Conservation (phyloP, 2,113 vertebrate species). For the Eubucco bourcierii region DNA sequence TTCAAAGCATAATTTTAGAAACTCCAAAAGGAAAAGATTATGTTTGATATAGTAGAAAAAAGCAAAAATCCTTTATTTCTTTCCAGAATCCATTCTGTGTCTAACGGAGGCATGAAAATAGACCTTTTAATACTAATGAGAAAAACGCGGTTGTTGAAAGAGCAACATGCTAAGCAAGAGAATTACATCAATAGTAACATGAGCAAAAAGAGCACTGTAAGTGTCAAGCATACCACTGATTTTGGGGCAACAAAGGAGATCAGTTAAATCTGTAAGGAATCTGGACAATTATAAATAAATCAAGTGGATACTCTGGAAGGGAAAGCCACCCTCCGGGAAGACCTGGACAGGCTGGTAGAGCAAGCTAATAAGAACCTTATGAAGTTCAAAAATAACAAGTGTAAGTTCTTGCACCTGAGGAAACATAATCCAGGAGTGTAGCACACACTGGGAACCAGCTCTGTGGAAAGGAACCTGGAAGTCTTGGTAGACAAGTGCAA, state of each 20-base stretch:
- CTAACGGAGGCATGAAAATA: background rate
- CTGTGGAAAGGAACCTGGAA: background rate
- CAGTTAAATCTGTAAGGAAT: background rate
- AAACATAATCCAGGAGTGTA: background rate
- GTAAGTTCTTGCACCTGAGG: background rate
- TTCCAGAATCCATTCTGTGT: background rate
- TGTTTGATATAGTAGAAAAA: background rate
- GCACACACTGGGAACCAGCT: background rate
- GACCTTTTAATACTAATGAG: background rate
- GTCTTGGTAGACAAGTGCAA: background rate
- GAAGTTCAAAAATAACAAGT: background rate
- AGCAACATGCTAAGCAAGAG: background rate
- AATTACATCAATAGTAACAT: background rate
- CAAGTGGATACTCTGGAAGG: background rate
- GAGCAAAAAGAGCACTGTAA: background rate
- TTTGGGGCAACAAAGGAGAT: background rate
- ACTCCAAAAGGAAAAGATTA: background rate
- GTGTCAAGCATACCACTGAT: background rate
- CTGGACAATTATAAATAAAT: background rate
- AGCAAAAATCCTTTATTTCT: background rate
- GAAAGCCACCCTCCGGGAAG: background rate
- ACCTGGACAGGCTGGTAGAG: background rate
- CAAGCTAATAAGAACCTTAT: background rate
- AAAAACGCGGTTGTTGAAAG: background rate
- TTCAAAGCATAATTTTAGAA: background rate